Base-by-base conservation (phyloP, 2,888 invertebrate genomes). In the Celastrina argiolus region DNA sequence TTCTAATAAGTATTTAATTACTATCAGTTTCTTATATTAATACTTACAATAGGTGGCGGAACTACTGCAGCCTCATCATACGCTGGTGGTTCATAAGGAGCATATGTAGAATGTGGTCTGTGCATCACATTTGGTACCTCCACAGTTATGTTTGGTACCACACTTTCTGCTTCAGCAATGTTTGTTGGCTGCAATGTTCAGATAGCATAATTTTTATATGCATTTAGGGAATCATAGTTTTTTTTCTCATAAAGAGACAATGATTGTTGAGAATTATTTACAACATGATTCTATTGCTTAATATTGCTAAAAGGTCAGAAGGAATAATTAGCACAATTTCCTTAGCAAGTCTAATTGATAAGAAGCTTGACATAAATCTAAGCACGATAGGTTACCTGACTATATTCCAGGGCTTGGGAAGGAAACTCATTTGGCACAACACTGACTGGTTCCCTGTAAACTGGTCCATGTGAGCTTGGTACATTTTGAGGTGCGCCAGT, bases 71-170 rank as follows among this genome's bases (percentile, higher is more conserved):
- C 83, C 64, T 90, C 88, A 0, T 87, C 86, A 69, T 81, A 87
- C 0, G 73, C 76, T 0, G 80, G 78, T 2, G 83, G 81, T 42
- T 75, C 74, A 63, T 87, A 88, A 0, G 87, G 87, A 14, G 86
- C 84, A 64, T 87, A 90, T 0, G 82, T 81, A 0, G 80, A 75
- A 63, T 77, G 82, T 12, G 80, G 78, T 0, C 78, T 72, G 0
- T 73, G 61, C 0, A 78, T 74, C 3, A 75, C 42, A 58, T 78
- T 84, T 0, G 86, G 82, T n/a, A 87, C 82, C 67, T 89, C 88
- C 36, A 88, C 88, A 0, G 80, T 80, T 73, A 89, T 85, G 70
- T 89, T 90, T 8, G 90, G 90, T 0, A 91, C 90, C 51, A 90
- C 88, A 74, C 87, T 84, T 70, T 90, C 90, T 1, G 82, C 66